A percentile compares a stretch with the other conserved stretches of the same genome.
These are phyloP conservation scores for Mungos mungo DNA, from an alignment of 2,113 vertebrate species.

Conservation along the genomic window DNA sequence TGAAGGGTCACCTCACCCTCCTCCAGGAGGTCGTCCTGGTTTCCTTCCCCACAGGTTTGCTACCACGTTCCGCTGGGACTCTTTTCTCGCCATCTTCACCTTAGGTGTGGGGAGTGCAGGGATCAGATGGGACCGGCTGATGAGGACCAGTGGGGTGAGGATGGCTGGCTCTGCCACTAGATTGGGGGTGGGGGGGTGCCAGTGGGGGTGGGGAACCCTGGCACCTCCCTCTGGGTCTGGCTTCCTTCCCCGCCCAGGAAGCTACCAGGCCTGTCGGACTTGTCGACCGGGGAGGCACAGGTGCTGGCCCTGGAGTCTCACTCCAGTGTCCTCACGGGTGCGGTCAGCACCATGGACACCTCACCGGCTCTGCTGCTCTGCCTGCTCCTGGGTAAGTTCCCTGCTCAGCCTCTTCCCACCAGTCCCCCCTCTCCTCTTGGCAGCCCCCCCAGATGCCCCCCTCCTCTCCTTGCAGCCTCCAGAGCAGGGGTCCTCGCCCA, in stretches of 20 bases:
- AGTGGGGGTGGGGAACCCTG: not conserved
- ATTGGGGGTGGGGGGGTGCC: not conserved
- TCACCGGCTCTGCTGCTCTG: not conserved
- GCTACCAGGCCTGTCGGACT: slow-evolving; percentile 66
- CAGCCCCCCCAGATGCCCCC: not conserved
- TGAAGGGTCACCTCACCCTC: not conserved
- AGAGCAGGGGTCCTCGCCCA: not conserved
- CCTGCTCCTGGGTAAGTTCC: slow-evolving; percentile 74
- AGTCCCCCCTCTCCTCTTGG: not conserved
- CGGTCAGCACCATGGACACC: slow-evolving; percentile 63
- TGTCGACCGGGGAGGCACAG: not conserved
- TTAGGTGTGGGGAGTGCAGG: not conserved
- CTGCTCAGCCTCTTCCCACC: not conserved
- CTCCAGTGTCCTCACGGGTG: not conserved
- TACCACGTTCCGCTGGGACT: not conserved
- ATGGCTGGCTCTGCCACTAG: not conserved
- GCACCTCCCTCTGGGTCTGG: slow-evolving; percentile 32
- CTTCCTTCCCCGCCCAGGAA: slow-evolving; percentile 72
- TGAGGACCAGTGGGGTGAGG: slow-evolving; percentile 13
- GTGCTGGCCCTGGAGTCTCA: not conserved
- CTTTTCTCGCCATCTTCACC: not conserved
- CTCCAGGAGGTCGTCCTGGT: slow-evolving; percentile 53
- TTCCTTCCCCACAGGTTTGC: not conserved
- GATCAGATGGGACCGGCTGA: not conserved
- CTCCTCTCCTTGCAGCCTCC: slow-evolving; percentile 30